phyloP scores from a whole-genome alignment of 1,140 invertebrate genomes.

The Protaetia brevitarsis region DNA sequence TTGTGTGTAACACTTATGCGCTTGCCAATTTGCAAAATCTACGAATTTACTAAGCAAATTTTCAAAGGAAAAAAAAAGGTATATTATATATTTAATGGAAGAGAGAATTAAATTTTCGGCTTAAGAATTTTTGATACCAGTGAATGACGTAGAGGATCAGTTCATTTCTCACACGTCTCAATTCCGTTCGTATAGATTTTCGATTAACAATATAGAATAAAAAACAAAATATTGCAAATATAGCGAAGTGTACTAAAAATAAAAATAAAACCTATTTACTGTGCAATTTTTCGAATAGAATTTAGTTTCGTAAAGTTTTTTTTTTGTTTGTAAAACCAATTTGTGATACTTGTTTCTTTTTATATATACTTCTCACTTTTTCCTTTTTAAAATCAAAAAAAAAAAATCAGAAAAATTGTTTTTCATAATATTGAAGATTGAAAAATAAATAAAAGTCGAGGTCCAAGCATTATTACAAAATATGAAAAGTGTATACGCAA shows the following conservation, averaged over 20 bases:
- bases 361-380: too few relatives aligned
- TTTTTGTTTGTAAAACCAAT: neutral
- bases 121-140: too few relatives aligned
- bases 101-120: neutral
- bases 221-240: neutral
- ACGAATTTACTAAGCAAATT: slow-evolving; percentile 26
- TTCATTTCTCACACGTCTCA: too few relatives aligned
- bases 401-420: too few relatives aligned
- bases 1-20: slow-evolving; percentile 48
- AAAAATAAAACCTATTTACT: slow-evolving; percentile 3
- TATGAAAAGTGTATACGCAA: slow-evolving; percentile 13
- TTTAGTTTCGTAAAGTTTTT: neutral
- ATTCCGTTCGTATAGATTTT: neutral
- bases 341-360: slow-evolving; percentile 4
- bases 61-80: slow-evolving; percentile 10
- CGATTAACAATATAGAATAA: neutral
- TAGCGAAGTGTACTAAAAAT: slow-evolving; percentile 6
- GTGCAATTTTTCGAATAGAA: slow-evolving; percentile 18
- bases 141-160: too few relatives aligned
- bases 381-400: too few relatives aligned
- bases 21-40: slow-evolving; percentile 36
- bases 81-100: too few relatives aligned
- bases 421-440: too few relatives aligned
- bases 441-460: neutral
- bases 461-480: slow-evolving; percentile 6